Percentiles rank a stretch among this genome's conserved stretches.
Conservation (phyloP, 1,140 invertebrate genomes). For the Drosophila parabipectinata region DNA sequence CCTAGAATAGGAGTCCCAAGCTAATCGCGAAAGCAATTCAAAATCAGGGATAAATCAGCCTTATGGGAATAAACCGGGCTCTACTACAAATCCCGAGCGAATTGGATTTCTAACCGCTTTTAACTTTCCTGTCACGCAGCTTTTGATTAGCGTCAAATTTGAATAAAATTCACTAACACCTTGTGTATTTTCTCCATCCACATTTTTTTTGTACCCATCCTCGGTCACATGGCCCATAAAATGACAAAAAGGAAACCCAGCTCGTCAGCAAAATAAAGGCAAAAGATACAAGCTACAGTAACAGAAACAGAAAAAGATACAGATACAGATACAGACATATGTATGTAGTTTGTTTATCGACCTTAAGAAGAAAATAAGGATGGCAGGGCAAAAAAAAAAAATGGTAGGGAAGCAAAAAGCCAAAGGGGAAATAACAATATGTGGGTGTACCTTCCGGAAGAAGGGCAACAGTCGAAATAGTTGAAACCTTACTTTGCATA, state of each 20-base stretch:
- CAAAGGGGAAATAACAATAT: constrained; percentile 24
- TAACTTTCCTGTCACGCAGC: constrained; percentile 68
- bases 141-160: constrained; percentile 78
- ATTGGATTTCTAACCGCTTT: constrained; percentile 32
- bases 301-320: constrained; percentile 14
- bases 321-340: constrained; percentile 23
- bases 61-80: constrained; percentile 9
- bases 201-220: not conserved
- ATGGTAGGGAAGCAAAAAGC: constrained; percentile 22
- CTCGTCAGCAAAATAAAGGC: constrained; percentile 62
- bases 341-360: constrained; percentile 58
- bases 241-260: constrained; percentile 38
- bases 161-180: constrained; percentile 80
- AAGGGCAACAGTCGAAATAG: not conserved
- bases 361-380: constrained; percentile 26
- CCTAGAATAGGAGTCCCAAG: constrained; percentile 12
- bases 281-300: constrained; percentile 3
- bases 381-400: constrained; percentile 19
- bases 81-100: constrained; percentile 31
- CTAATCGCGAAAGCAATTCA: constrained; percentile 30
- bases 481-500: not conserved
- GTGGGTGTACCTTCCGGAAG: not conserved
- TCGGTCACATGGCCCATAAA: constrained; percentile 57
- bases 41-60: constrained; percentile 39
- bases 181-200: constrained; percentile 22